These are phyloP conservation scores for Drosophila ohnishii DNA, from an alignment of 1,140 invertebrate genomes.

Conservation along the genomic window DNA sequence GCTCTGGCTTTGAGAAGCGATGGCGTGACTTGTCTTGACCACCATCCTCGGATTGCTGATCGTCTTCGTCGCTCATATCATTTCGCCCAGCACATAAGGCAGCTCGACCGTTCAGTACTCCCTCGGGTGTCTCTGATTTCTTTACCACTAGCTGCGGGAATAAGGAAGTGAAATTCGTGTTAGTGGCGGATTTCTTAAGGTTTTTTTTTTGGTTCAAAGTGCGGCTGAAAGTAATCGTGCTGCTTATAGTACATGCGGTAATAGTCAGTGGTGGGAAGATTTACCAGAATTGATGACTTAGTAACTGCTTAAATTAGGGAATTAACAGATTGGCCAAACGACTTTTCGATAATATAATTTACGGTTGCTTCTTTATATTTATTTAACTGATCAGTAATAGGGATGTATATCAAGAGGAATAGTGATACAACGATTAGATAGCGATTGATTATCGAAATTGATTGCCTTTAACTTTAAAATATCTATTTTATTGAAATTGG, in stretches of 20 bases:
- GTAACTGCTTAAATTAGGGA: neutral
- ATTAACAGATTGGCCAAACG: neutral
- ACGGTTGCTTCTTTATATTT: neutral
- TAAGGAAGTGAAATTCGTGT: constrained; percentile 19
- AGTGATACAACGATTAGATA: no score
- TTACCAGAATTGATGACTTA: neutral
- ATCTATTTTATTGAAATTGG: no score
- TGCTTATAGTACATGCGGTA: constrained; percentile 13
- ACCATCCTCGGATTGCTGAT: constrained; percentile 84
- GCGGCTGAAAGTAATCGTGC: constrained; percentile 16
- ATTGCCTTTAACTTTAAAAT: neutral
- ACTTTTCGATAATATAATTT: neutral
- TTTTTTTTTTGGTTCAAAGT: neutral
- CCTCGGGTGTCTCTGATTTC: constrained; percentile 84
- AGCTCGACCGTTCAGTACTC: constrained; percentile 90
- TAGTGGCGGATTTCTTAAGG: constrained; percentile 13
- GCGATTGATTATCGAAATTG: neutral
- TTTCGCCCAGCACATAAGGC: constrained; percentile 90
- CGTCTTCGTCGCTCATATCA: constrained; percentile 89
- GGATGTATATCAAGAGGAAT: no score
- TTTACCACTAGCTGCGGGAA: constrained; percentile 84
- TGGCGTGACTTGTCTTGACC: constrained; percentile 82
- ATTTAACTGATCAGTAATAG: neutral
- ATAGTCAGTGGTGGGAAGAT: constrained; percentile 15
- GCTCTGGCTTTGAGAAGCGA: constrained; percentile 87